Base-by-base conservation (phyloP, 2,888 invertebrate species). In the Strigamia transsilvanica region DNA sequence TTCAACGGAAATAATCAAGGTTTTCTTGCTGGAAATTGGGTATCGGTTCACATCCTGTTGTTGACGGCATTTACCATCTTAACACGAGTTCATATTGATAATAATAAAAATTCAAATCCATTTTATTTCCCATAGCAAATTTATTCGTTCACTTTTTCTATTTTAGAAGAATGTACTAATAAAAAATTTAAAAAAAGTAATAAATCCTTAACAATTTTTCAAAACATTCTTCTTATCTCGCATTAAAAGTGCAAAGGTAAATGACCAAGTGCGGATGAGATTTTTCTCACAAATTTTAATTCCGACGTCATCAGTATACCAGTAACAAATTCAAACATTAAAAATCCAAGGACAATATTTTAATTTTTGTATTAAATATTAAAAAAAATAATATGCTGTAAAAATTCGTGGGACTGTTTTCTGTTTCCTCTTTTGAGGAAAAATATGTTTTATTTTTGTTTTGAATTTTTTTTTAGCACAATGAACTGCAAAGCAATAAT, bases 1-100 rank as follows among this genome's bases (percentile, higher is more conserved):
- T 61, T 61, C 10, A 21, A 61, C 61, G 61, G 61, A 61, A 61
- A 61, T 12, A 18, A 61, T 61, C 61, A 61, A 61, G 21, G 46
- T 61, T 51, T 51, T 51, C 21, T 61, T 61, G 21, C 23, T 18
- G 61, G 23, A 61, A 61, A 61, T 12, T 18, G 18, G n/a, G 23
- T 18, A 61, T 61, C 61, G 61, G 21, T 61, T 18, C 61, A 61
- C 61, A 61, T 61, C 61, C 61, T 61, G 61, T 61, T 61, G 46
- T 61, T 61, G 21, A 61, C 13, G 61, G 18, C 6, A 61, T 61
- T 61, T 61, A 23, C n/a, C 61, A 61, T 23, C 61, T 61, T 61
- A 61, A 61, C n/a, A 46, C 13, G 46, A 13, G n/a, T 46, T 46
- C 46, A 46, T 15, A n/a, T 46, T 46, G 4, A 46, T 46, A 46